Evolutionary conservation across 2,888 invertebrate genomes (phyloP).

Genomic region (Strigamia crassipes): DNA sequence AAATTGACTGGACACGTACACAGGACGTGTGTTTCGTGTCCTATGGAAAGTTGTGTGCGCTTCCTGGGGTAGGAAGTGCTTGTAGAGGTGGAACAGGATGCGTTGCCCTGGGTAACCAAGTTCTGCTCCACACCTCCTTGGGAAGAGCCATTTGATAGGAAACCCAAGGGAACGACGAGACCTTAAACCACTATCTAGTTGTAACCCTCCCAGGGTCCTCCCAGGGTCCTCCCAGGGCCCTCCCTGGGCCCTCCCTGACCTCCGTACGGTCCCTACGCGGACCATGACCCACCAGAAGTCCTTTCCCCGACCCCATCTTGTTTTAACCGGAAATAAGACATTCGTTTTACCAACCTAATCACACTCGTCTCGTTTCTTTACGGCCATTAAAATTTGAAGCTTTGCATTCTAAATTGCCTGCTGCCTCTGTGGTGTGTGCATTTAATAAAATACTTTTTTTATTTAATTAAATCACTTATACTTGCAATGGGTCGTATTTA

Average conservation of each 20-base stretch:
- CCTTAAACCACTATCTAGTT: conserved; percentile 11
- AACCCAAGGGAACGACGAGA: conserved; percentile 22
- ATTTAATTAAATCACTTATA: not conserved
- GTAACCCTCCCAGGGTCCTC: too few species aligned
- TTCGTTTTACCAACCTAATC: too few species aligned
- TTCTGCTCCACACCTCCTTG: conserved; percentile 22
- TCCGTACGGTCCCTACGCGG: too few species aligned
- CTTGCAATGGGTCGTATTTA: not conserved
- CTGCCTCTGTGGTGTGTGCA: not conserved
- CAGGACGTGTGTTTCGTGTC: conserved; percentile 33
- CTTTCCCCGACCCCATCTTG: too few species aligned
- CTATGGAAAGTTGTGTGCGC: not conserved
- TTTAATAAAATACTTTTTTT: not conserved
- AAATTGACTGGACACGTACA: not conserved
- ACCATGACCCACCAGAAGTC: too few species aligned
- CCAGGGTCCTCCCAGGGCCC: too few species aligned
- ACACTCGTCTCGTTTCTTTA: too few species aligned
- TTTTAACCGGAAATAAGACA: too few species aligned
- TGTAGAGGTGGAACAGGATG: conserved; percentile 25
- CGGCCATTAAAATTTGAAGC: not conserved
- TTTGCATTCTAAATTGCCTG: not conserved
- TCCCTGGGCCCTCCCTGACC: too few species aligned
- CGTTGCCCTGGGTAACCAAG: conserved; percentile 4
- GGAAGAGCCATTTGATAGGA: conserved; percentile 31
- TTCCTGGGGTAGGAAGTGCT: conserved; percentile 12